Base-by-base conservation (phyloP, 2,888 invertebrate genomes). In the Harpagoxenus sublaevis region DNA sequence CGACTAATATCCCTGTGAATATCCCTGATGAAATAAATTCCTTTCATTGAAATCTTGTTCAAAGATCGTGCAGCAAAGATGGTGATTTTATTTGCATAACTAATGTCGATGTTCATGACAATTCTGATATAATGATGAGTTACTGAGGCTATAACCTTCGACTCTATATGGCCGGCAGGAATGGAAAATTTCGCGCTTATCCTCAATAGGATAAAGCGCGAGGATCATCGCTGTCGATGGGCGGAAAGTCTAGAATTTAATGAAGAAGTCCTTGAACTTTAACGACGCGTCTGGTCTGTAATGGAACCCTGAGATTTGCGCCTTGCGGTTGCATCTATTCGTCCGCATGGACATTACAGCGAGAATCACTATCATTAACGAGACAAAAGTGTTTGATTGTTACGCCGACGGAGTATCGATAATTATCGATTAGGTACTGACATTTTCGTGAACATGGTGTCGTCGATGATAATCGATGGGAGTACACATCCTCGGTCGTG, bases 91-190 rank as follows among this genome's bases (percentile, higher is more conserved):
- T 87, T 87, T 87, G 86, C 87, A 87, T 87, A 63, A 70, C 63
- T 86, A 82, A 83, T 82, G 39, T 31, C 62, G 62, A 84, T 78
- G 71, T 35, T 53, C 39, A 74, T 15, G 74, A 73, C 48, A 82
- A 84, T 87, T 83, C 87, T 57, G 31, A 66, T 87, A 51, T 86
- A 87, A 88, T 87, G 57, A 87, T 71, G 45, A 71, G 84, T 84
- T 83, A 73, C 28, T 18, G 31, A 75, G 75, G 8, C 63, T 79
- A 73, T 79, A 73, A 77, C 77, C 84, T 84, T 86, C 84, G 82
- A 78, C 68, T 87, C 65, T 73, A 28, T 73, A 28, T 73, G 77
- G 74, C 63, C 83, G 71, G 74, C 81, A 45, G 62, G 60, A 57
- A 79, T 60, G 82, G 70, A 82, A 87, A 84, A 84, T 73, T 78